Conservation (phyloP, 2,888 invertebrate species). For the Chymomyza amoena region DNA sequence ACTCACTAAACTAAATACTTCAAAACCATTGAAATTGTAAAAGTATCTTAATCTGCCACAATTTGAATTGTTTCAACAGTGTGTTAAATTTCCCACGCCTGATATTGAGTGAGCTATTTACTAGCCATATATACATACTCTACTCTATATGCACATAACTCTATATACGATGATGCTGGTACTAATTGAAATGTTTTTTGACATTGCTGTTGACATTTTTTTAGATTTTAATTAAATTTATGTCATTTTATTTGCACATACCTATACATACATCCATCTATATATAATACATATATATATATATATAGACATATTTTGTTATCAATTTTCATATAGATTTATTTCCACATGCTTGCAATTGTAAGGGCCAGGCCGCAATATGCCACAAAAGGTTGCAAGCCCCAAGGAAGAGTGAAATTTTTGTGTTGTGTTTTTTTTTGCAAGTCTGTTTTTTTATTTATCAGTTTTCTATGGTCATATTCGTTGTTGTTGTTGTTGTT, state of each 20-base stretch:
- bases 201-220: conserved; percentile 61
- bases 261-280: neutral
- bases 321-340: neutral
- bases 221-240: conserved; percentile 62
- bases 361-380: conserved; percentile 30
- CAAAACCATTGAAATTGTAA: no score
- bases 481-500: conserved; percentile 18
- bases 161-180: neutral
- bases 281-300: neutral
- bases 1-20: no score
- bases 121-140: neutral
- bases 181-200: conserved; percentile 64
- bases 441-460: conserved; percentile 8
- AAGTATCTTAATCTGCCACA: no score
- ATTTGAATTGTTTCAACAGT: neutral
- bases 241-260: conserved; percentile 26
- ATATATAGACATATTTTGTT: conserved; percentile 3
- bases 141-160: neutral
- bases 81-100: no score
- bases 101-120: neutral
- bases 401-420: conserved; percentile 40
- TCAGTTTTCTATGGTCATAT: neutral
- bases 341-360: conserved; percentile 20
- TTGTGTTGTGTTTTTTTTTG: conserved; percentile 19
- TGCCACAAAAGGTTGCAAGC: neutral